These are phyloP conservation scores for Pogoniulus pusillus DNA, from an alignment of 2,797 vertebrate species.

Conservation along the genomic window DNA sequence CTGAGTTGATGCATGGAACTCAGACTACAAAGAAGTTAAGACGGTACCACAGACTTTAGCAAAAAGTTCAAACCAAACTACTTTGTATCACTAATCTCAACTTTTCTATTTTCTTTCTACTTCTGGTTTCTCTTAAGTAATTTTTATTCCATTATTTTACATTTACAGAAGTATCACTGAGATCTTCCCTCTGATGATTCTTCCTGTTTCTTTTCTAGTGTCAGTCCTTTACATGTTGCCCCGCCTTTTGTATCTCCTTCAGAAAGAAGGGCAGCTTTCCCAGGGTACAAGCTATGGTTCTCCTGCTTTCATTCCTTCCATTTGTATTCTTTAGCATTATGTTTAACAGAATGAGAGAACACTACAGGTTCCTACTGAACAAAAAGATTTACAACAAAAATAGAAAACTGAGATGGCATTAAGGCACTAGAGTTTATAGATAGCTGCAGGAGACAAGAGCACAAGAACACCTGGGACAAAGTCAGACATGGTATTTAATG, in stretches of 20 bases:
- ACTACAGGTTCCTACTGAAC: conserved; percentile 11
- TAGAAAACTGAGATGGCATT: conserved; percentile 28
- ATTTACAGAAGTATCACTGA: neutral
- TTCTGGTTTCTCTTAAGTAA: neutral
- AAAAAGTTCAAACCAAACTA: neutral
- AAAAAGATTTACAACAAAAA: conserved; percentile 53
- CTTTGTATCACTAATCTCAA: neutral
- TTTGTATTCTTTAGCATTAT: conserved; percentile 36
- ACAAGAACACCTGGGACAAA: conserved; percentile 24
- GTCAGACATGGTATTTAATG: neutral
- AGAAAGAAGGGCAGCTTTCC: conserved; percentile 34
- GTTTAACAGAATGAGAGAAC: conserved; percentile 41
- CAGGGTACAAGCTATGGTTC: neutral
- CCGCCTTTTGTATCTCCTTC: conserved; percentile 6
- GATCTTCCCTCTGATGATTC: neutral
- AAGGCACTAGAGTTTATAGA: conserved; percentile 20
- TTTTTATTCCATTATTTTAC: conserved; percentile 12
- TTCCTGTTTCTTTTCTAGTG: neutral
- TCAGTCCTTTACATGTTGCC: neutral
- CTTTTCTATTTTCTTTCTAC: neutral
- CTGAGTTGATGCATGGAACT: neutral
- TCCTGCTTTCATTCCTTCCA: neutral
- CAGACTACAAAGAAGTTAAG: neutral
- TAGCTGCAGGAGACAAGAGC: conserved; percentile 34
- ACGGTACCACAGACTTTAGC: neutral